phyloP scores from a whole-genome alignment of 2,113 vertebrate genomes.

The Tylochromis polylepis region DNA sequence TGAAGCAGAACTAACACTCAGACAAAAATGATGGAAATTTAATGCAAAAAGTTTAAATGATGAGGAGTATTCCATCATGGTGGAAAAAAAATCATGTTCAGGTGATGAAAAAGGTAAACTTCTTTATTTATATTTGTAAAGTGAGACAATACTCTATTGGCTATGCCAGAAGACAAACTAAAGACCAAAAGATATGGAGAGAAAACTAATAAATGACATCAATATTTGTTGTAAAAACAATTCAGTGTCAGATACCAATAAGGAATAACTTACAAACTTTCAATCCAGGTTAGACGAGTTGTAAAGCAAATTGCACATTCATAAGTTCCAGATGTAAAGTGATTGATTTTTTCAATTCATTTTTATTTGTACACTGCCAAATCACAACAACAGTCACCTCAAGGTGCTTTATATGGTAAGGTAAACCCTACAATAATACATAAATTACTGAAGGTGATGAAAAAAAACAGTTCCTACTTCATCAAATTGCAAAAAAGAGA shows the following conservation, averaged over 20 bases:
- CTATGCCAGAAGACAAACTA: neutral
- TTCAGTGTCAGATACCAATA: accelerated
- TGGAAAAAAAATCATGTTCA: neutral
- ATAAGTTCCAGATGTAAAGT: neutral
- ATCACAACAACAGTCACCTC: neutral
- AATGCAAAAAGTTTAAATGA: neutral
- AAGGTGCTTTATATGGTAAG: accelerated
- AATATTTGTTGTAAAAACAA: accelerated
- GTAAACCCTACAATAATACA: accelerated
- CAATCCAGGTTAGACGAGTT: no score
- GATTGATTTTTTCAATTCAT: neutral
- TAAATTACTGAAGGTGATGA: neutral
- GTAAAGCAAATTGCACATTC: neutral
- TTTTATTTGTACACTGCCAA: neutral
- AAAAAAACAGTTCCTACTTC: neutral
- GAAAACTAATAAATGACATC: accelerated
- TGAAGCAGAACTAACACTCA: neutral
- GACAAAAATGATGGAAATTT: accelerated
- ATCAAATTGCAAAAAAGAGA: neutral
- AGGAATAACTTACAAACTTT: neutral
- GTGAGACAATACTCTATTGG: neutral
- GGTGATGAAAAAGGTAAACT: neutral
- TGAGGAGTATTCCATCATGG: neutral
- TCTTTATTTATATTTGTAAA: neutral
- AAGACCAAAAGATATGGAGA: neutral